Conservation (phyloP, 2,113 vertebrate genomes). For the Lontra canadensis region DNA sequence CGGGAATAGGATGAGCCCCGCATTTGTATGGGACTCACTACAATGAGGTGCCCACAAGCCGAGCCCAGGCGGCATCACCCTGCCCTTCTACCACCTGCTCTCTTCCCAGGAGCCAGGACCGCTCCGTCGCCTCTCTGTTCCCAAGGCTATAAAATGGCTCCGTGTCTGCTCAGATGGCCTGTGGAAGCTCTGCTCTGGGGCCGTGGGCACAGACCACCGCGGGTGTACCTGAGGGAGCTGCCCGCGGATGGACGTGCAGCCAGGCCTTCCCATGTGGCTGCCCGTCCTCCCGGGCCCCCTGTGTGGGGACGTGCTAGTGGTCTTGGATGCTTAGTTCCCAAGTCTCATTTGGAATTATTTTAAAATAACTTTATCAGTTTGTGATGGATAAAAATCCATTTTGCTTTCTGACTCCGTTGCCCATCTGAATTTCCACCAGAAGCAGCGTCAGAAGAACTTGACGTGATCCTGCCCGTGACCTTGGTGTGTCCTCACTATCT, state of each 20-base stretch:
- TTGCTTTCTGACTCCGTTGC: neutral
- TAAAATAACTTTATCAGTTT: neutral
- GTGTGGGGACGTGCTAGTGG: neutral
- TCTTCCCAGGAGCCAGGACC: neutral
- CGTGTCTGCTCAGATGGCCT: neutral
- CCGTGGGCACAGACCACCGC: accelerated
- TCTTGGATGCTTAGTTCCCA: neutral
- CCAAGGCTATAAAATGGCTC: neutral
- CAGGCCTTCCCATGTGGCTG: accelerated
- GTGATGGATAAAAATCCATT: neutral
- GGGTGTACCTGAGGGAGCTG: accelerated
- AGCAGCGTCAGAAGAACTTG: neutral
- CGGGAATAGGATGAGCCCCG: neutral
- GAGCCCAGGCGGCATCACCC: neutral
- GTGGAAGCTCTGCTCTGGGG: accelerated
- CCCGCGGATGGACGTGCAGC: accelerated
- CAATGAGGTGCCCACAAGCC: neutral
- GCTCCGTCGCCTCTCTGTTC: neutral
- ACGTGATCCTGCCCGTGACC: neutral
- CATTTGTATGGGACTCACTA: accelerated
- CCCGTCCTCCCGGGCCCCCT: accelerated
- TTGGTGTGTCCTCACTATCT: no score
- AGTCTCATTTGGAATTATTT: neutral
- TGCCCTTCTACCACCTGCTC: neutral
- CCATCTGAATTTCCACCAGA: neutral